phyloP scores from a whole-genome alignment of 2,888 invertebrate genomes.

The Spicauda simplicius region DNA sequence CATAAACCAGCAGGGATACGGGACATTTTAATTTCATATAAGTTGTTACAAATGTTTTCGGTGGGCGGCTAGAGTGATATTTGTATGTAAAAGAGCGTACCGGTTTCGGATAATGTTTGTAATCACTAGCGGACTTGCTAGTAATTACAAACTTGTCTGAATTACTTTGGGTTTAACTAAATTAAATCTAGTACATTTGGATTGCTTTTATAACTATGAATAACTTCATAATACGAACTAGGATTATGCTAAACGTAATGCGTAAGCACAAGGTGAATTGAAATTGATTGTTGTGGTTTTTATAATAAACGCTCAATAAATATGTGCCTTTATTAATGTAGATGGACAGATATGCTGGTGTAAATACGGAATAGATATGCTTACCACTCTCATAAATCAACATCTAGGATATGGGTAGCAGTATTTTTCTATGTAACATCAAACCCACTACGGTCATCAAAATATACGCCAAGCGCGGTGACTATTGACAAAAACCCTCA shows the following conservation, averaged over 20 bases:
- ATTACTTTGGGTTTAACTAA: slow-evolving; percentile 8
- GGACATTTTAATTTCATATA: slow-evolving; percentile 5
- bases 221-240: neutral
- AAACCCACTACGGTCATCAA: no score
- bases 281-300: no score
- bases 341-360: no score
- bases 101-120: neutral
- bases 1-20: neutral
- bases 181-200: slow-evolving; percentile 10
- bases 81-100: slow-evolving; percentile 23
- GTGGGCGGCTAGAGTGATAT: slow-evolving; percentile 3
- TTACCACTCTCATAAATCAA: no score
- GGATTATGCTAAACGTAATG: neutral
- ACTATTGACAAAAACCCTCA: no score
- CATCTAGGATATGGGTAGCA: no score
- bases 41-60: slow-evolving; percentile 9
- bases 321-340: no score
- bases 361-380: no score
- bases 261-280: no score
- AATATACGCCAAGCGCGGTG: no score
- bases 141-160: slow-evolving; percentile 23
- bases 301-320: no score
- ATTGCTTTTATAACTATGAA: neutral
- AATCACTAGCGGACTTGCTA: slow-evolving; percentile 7
- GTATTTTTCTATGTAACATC: no score